A percentile compares a stretch with the other conserved stretches of the same genome.
These are phyloP conservation scores for Dolichallabes microphthalmus DNA, from an alignment of 2,113 vertebrate genomes.

Conservation along the genomic window DNA sequence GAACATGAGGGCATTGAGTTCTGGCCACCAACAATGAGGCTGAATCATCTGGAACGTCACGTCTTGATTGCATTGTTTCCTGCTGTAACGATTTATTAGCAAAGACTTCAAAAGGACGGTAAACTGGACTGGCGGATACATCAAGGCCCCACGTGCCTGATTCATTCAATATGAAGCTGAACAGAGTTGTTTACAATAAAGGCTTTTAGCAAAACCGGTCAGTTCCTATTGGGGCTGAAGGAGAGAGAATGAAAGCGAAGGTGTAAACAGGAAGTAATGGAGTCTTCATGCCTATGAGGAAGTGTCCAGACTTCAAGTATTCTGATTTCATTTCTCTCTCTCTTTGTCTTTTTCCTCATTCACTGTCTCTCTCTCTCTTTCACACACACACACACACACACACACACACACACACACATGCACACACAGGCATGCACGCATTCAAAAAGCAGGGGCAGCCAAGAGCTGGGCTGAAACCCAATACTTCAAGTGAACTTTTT, in stretches of 20 bases:
- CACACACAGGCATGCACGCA: constrained; percentile 49
- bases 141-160: constrained; percentile 32
- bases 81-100: constrained; percentile 36
- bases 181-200: constrained; percentile 43
- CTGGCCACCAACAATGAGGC: constrained; percentile 34
- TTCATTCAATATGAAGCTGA: constrained; percentile 35
- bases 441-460: constrained; percentile 38
- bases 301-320: constrained; percentile 45
- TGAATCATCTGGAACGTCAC: constrained; percentile 37
- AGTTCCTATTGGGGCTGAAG: constrained; percentile 35
- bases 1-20: constrained; percentile 21
- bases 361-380: not conserved
- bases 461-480: constrained; percentile 60
- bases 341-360: constrained; percentile 5
- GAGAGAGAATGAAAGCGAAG: constrained; percentile 26
- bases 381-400: constrained; percentile 3
- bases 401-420: constrained; percentile 43
- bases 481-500: constrained; percentile 57
- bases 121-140: constrained; percentile 14
- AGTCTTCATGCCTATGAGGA: constrained; percentile 44
- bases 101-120: constrained; percentile 37
- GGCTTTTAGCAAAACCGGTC: constrained; percentile 30
- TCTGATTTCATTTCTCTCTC: constrained; percentile 47
- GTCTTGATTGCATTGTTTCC: constrained; percentile 46
- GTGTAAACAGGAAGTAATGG: constrained; percentile 43